Percentiles rank a stretch among this genome's conserved stretches.
Evolutionary conservation across 1,140 invertebrate genomes (phyloP).

Genomic region (Idris sp.): DNA sequence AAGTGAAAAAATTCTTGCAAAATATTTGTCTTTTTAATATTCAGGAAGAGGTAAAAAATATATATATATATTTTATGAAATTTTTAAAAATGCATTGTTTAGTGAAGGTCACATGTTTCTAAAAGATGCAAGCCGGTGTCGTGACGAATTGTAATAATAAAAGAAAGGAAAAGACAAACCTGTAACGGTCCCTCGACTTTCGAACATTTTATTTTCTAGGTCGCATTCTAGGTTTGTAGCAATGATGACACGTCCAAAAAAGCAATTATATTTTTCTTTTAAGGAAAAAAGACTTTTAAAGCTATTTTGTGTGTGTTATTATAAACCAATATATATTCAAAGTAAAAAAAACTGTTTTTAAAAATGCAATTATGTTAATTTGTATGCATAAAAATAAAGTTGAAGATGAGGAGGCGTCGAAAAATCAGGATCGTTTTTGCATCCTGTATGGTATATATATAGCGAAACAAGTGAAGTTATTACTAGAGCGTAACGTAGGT

Average conservation of each 20-base stretch:
- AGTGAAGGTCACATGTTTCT: too few species aligned
- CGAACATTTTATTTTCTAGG: conserved; percentile 45
- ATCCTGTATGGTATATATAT: conserved; percentile 15
- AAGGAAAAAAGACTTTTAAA: too few species aligned
- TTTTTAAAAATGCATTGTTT: too few species aligned
- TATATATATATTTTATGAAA: too few species aligned
- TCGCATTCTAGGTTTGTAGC: conserved; percentile 13
- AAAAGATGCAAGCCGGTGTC: conserved; percentile 1
- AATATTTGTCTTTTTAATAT: too few species aligned
- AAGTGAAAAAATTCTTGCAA: too few species aligned
- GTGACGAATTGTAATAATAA: conserved; percentile 35
- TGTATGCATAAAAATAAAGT: too few species aligned
- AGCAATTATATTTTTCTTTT: conserved; percentile 6
- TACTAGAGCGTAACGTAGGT: conserved; percentile 46
- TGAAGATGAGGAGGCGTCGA: conserved; percentile 5
- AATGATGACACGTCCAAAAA: conserved; percentile 22
- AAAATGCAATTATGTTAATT: too few species aligned
- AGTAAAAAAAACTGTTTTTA: too few species aligned
- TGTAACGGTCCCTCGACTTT: conserved; percentile 45
- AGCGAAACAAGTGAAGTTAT: conserved; percentile 34
- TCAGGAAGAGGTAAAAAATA: too few species aligned
- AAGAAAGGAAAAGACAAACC: conserved; percentile 17
- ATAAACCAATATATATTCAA: too few species aligned
- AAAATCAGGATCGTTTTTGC: conserved; percentile 16
- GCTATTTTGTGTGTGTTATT: too few species aligned